Percentiles rank a stretch among this genome's conserved stretches.
Evolutionary conservation across 1,140 invertebrate genomes (phyloP).

Genomic region (Macrotrachela quadricornifera): DNA sequence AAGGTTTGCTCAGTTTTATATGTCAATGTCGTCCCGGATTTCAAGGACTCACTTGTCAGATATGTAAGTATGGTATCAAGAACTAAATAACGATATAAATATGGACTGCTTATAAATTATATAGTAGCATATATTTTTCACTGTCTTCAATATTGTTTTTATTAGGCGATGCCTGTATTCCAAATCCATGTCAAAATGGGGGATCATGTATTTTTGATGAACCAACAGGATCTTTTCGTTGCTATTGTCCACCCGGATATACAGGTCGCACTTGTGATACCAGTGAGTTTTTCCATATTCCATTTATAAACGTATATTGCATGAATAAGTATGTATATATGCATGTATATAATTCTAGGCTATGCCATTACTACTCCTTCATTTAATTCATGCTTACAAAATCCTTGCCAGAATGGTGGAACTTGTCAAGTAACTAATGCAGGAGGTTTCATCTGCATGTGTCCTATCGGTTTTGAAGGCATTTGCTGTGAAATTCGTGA

Average conservation of each 20-base stretch:
- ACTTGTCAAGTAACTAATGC: constrained; percentile 35
- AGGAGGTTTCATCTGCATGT: constrained; percentile 4
- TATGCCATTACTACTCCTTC: not conserved
- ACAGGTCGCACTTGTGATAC: constrained; percentile 36
- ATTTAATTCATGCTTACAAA: not conserved
- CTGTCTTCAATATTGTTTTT: too few species aligned
- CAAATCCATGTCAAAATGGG: constrained; percentile 10
- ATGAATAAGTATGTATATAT: not conserved
- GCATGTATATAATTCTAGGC: constrained; percentile 10
- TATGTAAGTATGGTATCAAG: too few species aligned
- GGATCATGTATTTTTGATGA: constrained; percentile 1
- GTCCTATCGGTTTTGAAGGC: constrained; percentile 5
- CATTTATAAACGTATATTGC: not conserved
- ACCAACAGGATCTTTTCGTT: constrained; percentile 29
- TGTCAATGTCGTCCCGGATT: constrained; percentile 4
- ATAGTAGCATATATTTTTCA: too few species aligned
- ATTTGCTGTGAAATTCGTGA: not conserved
- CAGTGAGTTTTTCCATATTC: constrained; percentile 22
- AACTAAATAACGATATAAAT: too few species aligned
- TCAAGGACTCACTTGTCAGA: constrained; percentile 7
- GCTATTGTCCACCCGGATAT: constrained; percentile 37
- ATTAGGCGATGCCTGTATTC: constrained; percentile 9
- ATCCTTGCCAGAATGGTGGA: constrained; percentile 4
- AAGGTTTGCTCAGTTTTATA: not conserved
- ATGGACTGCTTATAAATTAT: too few species aligned